phyloP scores from a whole-genome alignment of 2,888 invertebrate species.

The Operophtera brumata region DNA sequence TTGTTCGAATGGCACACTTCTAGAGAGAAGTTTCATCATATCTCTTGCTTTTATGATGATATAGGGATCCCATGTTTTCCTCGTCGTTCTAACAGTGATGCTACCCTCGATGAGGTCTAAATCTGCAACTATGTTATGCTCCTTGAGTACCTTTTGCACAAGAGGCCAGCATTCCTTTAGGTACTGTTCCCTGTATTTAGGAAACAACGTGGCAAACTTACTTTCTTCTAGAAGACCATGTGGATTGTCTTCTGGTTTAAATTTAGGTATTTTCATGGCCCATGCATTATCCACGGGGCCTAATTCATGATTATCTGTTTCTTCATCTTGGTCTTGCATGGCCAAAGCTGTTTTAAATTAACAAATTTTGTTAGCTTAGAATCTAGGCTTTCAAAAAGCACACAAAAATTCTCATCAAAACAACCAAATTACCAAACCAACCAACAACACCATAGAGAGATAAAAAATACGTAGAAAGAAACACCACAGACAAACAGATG shows the following conservation, averaged over 20 bases:
- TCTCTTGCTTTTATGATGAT: slow-evolving; percentile 98
- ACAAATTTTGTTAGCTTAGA: no score
- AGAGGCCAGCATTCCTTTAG: slow-evolving; percentile 97
- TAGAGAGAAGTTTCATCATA: slow-evolving; percentile 94
- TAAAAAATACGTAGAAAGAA: no score
- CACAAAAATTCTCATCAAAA: no score
- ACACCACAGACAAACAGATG: no score
- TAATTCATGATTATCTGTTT: slow-evolving; percentile 52
- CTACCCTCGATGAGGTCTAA: slow-evolving; percentile 96
- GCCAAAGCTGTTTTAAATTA: no score
- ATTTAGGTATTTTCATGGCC: slow-evolving; percentile 92
- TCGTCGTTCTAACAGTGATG: slow-evolving; percentile 95
- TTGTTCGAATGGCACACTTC: slow-evolving; percentile 98
- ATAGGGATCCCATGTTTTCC: slow-evolving; percentile 99
- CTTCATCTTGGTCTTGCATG: slow-evolving; percentile 46
- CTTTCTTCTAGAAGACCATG: slow-evolving; percentile 95
- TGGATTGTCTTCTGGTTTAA: slow-evolving; percentile 93
- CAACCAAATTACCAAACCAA: no score
- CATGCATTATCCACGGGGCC: slow-evolving; percentile 92
- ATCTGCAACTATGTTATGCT: slow-evolving; percentile 91
- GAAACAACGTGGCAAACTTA: slow-evolving; percentile 97
- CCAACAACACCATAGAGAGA: no score
- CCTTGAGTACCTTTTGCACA: slow-evolving; percentile 91
- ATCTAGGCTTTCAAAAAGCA: no score
- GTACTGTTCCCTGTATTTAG: slow-evolving; percentile 98